Percentiles rank a stretch among this genome's conserved stretches.
Evolutionary conservation across 2,797 vertebrate species (phyloP).

Genomic region (Crax fasciolata): DNA sequence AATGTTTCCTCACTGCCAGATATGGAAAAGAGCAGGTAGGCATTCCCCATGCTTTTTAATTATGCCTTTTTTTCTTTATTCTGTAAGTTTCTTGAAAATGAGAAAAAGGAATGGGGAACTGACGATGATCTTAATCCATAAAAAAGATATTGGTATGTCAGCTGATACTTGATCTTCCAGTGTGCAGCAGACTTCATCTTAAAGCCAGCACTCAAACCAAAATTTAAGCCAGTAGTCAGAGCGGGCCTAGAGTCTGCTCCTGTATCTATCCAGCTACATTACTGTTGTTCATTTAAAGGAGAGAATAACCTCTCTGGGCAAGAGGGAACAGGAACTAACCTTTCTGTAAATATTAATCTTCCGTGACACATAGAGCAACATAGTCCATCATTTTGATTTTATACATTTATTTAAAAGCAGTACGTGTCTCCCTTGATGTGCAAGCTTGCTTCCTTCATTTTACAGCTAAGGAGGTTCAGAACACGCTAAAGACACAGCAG

Average conservation of each 20-base stretch:
- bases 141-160: neutral
- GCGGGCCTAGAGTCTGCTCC: neutral
- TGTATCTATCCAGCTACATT: neutral
- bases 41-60: neutral
- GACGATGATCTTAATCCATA: neutral
- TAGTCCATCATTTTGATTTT: neutral
- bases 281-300: neutral
- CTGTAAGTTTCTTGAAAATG: neutral
- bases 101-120: neutral
- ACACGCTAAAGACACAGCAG: neutral
- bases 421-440: neutral
- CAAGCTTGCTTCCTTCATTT: neutral
- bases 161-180: neutral
- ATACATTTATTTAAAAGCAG: neutral
- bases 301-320: neutral
- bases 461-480: neutral
- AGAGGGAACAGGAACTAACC: neutral
- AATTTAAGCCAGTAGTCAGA: neutral
- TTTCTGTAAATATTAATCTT: neutral
- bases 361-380: neutral
- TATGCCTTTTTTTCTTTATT: neutral
- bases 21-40: neutral
- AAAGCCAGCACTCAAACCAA: neutral
- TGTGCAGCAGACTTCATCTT: neutral
- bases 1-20: neutral